Percentiles rank a stretch among this genome's conserved stretches.
These are phyloP conservation scores for Ctenopoma multispine DNA, from an alignment of 2,797 vertebrate species.

Conservation along the genomic window DNA sequence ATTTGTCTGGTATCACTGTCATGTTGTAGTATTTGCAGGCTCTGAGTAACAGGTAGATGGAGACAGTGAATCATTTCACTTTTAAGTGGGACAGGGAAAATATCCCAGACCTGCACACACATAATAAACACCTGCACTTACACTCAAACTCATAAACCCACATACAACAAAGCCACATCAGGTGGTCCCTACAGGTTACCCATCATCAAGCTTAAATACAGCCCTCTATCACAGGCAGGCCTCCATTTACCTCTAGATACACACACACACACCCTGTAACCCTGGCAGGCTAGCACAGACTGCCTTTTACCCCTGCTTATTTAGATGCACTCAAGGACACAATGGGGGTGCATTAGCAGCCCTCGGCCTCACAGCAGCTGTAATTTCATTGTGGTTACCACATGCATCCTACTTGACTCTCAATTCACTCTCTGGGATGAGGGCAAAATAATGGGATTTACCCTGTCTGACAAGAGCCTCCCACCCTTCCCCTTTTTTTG, in stretches of 20 bases:
- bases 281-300: constrained; percentile 62
- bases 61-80: constrained; percentile 42
- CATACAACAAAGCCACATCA: constrained; percentile 67
- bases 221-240: constrained; percentile 62
- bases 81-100: constrained; percentile 36
- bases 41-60: constrained; percentile 36
- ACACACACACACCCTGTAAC: constrained; percentile 54
- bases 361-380: constrained; percentile 82
- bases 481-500: constrained; percentile 28
- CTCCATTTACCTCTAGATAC: constrained; percentile 63
- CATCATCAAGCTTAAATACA: constrained; percentile 78
- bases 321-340: constrained; percentile 88
- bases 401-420: constrained; percentile 90
- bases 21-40: constrained; percentile 18
- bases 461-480: constrained; percentile 75
- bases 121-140: constrained; percentile 53
- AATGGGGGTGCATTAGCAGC: constrained; percentile 86
- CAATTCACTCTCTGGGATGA: constrained; percentile 86
- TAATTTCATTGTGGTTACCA: constrained; percentile 88
- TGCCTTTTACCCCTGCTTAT: constrained; percentile 86
- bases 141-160: constrained; percentile 46
- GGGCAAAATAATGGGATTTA: constrained; percentile 89
- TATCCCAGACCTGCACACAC: constrained; percentile 21
- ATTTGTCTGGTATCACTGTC: constrained; percentile 37
- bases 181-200: constrained; percentile 74